A percentile compares a stretch with the other conserved stretches of the same genome.
Conservation (phyloP, 2,888 invertebrate genomes). For the Microctonus aethiopoides region DNA sequence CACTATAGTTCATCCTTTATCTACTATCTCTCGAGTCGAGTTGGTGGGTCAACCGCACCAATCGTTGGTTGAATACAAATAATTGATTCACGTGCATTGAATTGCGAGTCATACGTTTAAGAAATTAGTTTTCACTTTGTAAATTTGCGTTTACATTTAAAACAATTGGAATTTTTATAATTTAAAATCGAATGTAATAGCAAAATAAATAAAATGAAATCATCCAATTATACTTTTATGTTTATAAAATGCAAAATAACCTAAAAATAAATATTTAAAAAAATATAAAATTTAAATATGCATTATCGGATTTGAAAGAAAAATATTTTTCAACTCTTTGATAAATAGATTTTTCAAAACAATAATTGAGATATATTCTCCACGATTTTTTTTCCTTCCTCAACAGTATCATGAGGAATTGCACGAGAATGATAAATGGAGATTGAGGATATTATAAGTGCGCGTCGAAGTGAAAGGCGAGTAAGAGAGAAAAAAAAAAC, state of each 20-base stretch:
- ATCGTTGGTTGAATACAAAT: conserved; percentile 34
- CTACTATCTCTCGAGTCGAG: conserved; percentile 10
- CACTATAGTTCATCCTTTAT: not conserved
- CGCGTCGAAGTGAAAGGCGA: conserved; percentile 16
- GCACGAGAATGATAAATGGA: conserved; percentile 25
- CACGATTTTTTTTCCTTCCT: not conserved
- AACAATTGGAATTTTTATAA: too few species aligned
- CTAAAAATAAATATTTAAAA: not conserved
- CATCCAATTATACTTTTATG: not conserved
- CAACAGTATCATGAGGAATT: conserved; percentile 1
- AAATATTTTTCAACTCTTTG: not conserved
- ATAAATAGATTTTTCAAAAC: not conserved
- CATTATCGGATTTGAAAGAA: not conserved
- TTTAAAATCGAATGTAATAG: too few species aligned
- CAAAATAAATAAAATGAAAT: too few species aligned
- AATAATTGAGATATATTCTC: not conserved
- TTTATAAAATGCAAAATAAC: too few species aligned
- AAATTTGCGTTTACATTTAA: too few species aligned
- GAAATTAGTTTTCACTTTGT: not conserved
- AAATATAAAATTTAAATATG: not conserved
- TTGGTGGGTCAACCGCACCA: conserved; percentile 22
- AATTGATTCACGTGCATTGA: conserved; percentile 31
- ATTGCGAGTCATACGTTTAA: not conserved
- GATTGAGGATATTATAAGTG: not conserved
- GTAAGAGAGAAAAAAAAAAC: conserved; percentile 18